These are phyloP conservation scores for Mythimna pallens DNA, from an alignment of 2,888 invertebrate genomes.

Conservation along the genomic window DNA sequence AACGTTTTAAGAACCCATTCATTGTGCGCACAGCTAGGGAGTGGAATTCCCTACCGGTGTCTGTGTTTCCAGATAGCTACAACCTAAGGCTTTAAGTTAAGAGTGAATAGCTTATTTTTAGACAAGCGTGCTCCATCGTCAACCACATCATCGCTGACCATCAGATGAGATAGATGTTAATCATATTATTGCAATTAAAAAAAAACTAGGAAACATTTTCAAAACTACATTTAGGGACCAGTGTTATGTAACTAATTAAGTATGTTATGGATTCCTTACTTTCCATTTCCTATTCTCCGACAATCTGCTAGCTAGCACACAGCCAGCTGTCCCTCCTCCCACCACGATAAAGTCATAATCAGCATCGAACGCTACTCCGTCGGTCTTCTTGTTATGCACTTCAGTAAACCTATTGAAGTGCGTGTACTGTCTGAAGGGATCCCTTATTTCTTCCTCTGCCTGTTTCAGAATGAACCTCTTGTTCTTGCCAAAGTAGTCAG, in stretches of 20 bases:
- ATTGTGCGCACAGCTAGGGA: no score
- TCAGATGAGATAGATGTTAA: no score
- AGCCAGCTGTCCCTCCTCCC: conserved; percentile 86
- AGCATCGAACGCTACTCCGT: conserved; percentile 47
- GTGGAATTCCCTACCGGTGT: no score
- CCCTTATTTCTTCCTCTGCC: conserved; percentile 24
- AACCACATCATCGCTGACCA: no score
- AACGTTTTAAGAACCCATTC: no score
- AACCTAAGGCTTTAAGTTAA: no score
- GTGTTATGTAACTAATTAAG: not conserved
- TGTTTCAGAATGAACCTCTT: conserved; percentile 44
- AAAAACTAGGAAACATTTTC: not conserved
- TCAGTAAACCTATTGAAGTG: conserved; percentile 61
- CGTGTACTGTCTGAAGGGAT: conserved; percentile 51
- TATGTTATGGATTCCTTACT: conserved; percentile 70
- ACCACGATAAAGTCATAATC: conserved; percentile 84
- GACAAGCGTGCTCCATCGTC: no score
- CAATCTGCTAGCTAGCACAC: conserved; percentile 84
- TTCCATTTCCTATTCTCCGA: conserved; percentile 87
- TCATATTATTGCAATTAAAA: not conserved
- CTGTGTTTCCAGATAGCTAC: no score
- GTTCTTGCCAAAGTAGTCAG: conserved; percentile 81
- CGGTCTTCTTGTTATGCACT: conserved; percentile 44
- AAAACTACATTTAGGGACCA: not conserved
- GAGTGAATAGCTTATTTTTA: no score